Evolutionary conservation across 2,113 vertebrate species (phyloP).

Genomic region (Panthera leo): DNA sequence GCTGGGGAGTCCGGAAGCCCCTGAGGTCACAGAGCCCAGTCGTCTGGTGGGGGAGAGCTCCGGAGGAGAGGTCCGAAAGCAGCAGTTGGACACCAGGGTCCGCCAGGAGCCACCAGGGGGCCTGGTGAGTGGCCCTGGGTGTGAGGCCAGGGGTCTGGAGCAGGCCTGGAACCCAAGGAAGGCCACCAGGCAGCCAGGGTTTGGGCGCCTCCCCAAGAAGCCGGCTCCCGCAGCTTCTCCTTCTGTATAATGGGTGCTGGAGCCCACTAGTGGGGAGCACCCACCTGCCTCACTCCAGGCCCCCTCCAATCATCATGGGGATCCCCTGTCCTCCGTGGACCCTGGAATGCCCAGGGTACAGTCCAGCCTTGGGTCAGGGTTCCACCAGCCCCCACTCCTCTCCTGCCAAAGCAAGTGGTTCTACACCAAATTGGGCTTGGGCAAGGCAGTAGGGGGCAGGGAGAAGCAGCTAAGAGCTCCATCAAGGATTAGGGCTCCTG

Average conservation of each 20-base stretch:
- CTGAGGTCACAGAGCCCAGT: constrained; percentile 91
- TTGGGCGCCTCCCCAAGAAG: not conserved
- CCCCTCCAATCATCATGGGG: not conserved
- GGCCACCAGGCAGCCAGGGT: not conserved
- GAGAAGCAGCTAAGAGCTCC: not conserved
- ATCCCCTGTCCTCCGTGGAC: not conserved
- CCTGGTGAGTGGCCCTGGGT: constrained; percentile 66
- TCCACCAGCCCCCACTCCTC: not conserved
- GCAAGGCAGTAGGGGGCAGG: not conserved
- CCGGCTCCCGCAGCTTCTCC: not conserved
- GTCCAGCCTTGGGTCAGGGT: not conserved
- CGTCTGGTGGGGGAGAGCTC: constrained; percentile 89
- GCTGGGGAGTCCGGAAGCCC: constrained; percentile 69
- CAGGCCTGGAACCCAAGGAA: constrained; percentile 5
- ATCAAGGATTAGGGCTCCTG: not conserved
- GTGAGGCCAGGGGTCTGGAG: not conserved
- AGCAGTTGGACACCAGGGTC: constrained; percentile 79
- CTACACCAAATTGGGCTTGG: not conserved
- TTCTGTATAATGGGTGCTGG: not conserved
- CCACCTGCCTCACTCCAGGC: not conserved
- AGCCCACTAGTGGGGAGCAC: not conserved
- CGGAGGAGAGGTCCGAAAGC: constrained; percentile 89
- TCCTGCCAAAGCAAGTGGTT: not conserved
- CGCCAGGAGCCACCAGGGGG: constrained; percentile 68
- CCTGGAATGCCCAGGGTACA: not conserved